Conservation (phyloP, 2,797 vertebrate genomes). For the Loris lydekkerianus region DNA sequence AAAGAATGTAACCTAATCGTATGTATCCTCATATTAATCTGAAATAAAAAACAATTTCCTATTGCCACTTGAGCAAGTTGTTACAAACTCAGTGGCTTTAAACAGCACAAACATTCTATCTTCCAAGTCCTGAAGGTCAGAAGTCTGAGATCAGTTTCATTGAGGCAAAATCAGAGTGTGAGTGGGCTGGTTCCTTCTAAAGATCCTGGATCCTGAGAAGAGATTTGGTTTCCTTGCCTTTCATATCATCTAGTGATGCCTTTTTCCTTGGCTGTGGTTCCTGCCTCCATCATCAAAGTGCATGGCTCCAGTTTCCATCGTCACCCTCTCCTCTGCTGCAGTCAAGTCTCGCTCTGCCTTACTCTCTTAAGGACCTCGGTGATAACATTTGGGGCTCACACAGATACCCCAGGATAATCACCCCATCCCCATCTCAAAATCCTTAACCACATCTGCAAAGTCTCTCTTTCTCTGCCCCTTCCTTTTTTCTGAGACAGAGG, state of each 20-base stretch:
- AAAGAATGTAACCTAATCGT: too few relatives aligned
- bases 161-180: background rate
- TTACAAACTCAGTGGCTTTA: background rate
- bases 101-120: background rate
- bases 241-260: background rate
- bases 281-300: background rate
- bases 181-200: background rate
- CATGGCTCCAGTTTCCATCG: background rate
- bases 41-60: background rate
- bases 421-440: background rate
- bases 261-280: background rate
- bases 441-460: background rate
- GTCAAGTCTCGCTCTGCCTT: background rate
- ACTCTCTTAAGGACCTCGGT: background rate
- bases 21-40: too few relatives aligned
- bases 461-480: background rate
- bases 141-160: background rate
- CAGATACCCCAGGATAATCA: background rate
- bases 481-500: too few relatives aligned
- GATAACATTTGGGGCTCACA: background rate
- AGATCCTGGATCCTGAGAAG: background rate
- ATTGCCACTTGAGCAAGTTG: background rate
- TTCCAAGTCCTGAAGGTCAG: background rate
- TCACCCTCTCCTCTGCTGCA: background rate
- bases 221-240: background rate